A percentile compares a stretch with the other conserved stretches of the same genome.
Evolutionary conservation across 23 tunicate species (phyloP).

Genomic region (Pegea sp.): DNA sequence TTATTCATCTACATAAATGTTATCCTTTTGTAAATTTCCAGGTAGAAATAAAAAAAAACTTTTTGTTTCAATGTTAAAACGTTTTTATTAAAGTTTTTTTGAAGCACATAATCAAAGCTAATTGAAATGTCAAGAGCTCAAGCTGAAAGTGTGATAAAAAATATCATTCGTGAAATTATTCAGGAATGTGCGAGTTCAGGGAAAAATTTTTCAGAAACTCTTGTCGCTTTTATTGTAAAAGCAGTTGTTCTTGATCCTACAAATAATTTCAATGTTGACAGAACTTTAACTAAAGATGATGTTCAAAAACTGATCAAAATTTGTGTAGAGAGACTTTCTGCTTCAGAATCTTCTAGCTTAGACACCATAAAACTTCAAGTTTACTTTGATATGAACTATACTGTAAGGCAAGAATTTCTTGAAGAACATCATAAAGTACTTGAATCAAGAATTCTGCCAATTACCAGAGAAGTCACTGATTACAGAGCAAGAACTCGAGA

Average conservation of each 20-base stretch:
- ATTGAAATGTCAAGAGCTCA: slow-evolving; percentile 78
- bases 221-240: slow-evolving; percentile 96
- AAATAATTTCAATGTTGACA: slow-evolving; percentile 89
- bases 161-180: slow-evolving; percentile 85
- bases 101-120: neutral
- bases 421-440: slow-evolving; percentile 92
- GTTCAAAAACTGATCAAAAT: slow-evolving; percentile 77
- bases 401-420: slow-evolving; percentile 68
- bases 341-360: slow-evolving; percentile 61
- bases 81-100: no score
- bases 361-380: slow-evolving; percentile 99
- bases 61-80: no score
- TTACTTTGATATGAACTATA: slow-evolving; percentile 98
- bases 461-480: slow-evolving; percentile 84
- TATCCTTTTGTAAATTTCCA: no score
- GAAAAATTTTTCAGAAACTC: slow-evolving; percentile 87
- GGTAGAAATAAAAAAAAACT: no score
- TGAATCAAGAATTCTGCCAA: slow-evolving; percentile 63
- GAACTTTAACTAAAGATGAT: slow-evolving; percentile 91
- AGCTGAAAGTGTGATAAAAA: slow-evolving; percentile 95
- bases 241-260: slow-evolving; percentile 94
- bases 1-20: no score
- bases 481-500: slow-evolving; percentile 90
- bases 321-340: slow-evolving; percentile 74
- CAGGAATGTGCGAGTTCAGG: slow-evolving; percentile 96